Evolutionary conservation across 2,888 invertebrate genomes (phyloP), one percentile per base, ranked within the genome.

Genomic region (Macroteleia sp.): DNA sequence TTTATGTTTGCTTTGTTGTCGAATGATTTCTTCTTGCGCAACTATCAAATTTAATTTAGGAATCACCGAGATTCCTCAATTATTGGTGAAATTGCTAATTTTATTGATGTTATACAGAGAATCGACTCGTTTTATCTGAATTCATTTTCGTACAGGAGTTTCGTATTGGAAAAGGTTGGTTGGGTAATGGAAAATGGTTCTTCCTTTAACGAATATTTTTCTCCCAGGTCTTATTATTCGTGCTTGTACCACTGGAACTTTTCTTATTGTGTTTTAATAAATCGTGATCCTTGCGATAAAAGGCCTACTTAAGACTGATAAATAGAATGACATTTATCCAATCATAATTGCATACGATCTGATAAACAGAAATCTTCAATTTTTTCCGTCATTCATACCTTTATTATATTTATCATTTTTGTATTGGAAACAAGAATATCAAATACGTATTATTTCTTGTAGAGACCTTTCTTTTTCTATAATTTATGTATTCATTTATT

Each of bases 271-370:
- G 34, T 46, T 34, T 36, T 52, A 74, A 61, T 67, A 74, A 59
- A 61, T 74, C 74, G 66, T 67, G 66, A 74, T 67, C 59, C 1
- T 12, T 9, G 22, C 54, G 50, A 67, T 54, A 74, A 67, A 67
- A 22, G 66, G 39, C 66, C 74, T 74, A 74, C 66, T 74, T 74
- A 52, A 64, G 39, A 34, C 44, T 25, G 41, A 66, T 74, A 74
- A 66, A 66, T 39, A 36, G 52, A 74, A 66, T 74, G 74, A 74
- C 74, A 74, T 74, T 74, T 66, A 73, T 73, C 64, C 42, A 50
- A 61, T 73, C 64, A 73, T 73, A 73, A 74, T 74, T 74, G 59
- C 22, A 12, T 66, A 50, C 56, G 30, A 74, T 74, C 73, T 34
- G 66, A 74, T 74, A 64, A 74, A 52, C 52, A 52, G 17, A 12